Evolutionary conservation across 2,113 vertebrate species (phyloP), one percentile per base, ranked within the genome.

Genomic region (Mormoops blainvillei): DNA sequence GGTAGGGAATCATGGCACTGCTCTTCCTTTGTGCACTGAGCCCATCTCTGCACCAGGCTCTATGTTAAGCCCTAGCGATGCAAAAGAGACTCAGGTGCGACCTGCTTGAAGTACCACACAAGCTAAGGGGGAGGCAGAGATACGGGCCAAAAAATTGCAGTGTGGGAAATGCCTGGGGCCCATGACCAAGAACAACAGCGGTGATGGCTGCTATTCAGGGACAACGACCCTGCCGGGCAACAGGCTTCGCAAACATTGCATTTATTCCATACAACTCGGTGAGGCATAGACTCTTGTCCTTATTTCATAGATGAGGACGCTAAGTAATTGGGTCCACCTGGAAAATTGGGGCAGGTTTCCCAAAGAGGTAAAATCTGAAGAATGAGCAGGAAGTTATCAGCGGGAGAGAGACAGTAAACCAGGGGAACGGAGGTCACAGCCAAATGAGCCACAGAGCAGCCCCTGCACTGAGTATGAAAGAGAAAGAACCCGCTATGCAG

Each of bases 221-320:
- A 28, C 52, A 1, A 4, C 9, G 3, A 5, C 22, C 11, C 54
- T 52, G 41, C 41, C n/a, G 0, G 56, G 24, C 1, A 2, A 78
- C 5, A 0, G 36, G 22, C 26, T 28, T 41, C 78, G 24, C 9
- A 41, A 14, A n/a, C 3, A 4, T 15, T 13, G 10, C 36, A 1
- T 22, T 36, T 4, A 28, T 54, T 50, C 73, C 43, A 2, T 4
- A 14, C 4, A 12, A 1, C 12, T 52, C 22, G 0, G 6, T 1
- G 54, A 67, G 26, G 26, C 1, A 0, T 16, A 31, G 19, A 0
- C 16, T 54, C 54, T 18, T 14, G 33, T n/a, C 48, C 63, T 67
- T 31, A 5, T 12, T 52, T 50, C 65, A 61, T 1, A 13, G 26
- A 8, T 26, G n/a, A 89, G 16, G 28, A 92, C 74, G 41, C 33